These are phyloP conservation scores for Corella eumyota DNA, from an alignment of 23 tunicate species.

Conservation along the genomic window DNA sequence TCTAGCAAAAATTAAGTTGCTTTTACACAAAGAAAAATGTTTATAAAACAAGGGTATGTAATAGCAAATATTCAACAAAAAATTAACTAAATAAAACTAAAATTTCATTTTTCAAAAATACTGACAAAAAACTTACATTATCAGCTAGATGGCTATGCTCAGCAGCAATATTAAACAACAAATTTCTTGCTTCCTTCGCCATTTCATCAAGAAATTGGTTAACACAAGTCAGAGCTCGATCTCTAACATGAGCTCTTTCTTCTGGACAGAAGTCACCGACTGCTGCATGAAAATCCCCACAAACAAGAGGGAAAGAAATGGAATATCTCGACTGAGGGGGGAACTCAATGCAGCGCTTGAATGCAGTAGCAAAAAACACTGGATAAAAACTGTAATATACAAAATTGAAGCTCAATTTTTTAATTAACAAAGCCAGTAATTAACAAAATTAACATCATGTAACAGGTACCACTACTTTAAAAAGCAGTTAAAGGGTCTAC, in stretches of 20 bases:
- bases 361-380: conserved; percentile 48
- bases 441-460: neutral
- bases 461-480: too few species aligned
- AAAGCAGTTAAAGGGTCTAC: too few species aligned
- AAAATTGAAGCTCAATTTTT: neutral
- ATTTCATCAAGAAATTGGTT: conserved; percentile 86
- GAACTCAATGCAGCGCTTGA: conserved; percentile 75
- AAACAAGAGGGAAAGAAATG: conserved; percentile 77
- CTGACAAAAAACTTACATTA: conserved; percentile 6
- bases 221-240: conserved; percentile 63
- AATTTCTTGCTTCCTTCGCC: conserved; percentile 79
- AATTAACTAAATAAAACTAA: too few species aligned
- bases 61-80: too few species aligned
- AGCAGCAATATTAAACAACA: conserved; percentile 59
- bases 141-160: conserved; percentile 65
- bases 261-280: conserved; percentile 94
- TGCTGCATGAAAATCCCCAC: conserved; percentile 61
- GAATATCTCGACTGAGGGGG: conserved; percentile 60
- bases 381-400: conserved; percentile 52
- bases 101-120: too few species aligned
- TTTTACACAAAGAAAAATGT: too few species aligned
- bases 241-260: conserved; percentile 64
- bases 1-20: too few species aligned
- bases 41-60: too few species aligned
- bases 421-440: neutral